A percentile compares a stretch with the other conserved stretches of the same genome.
These are phyloP conservation scores for Portunus trituberculatus DNA, from an alignment of 1,140 invertebrate species.

Conservation along the genomic window DNA sequence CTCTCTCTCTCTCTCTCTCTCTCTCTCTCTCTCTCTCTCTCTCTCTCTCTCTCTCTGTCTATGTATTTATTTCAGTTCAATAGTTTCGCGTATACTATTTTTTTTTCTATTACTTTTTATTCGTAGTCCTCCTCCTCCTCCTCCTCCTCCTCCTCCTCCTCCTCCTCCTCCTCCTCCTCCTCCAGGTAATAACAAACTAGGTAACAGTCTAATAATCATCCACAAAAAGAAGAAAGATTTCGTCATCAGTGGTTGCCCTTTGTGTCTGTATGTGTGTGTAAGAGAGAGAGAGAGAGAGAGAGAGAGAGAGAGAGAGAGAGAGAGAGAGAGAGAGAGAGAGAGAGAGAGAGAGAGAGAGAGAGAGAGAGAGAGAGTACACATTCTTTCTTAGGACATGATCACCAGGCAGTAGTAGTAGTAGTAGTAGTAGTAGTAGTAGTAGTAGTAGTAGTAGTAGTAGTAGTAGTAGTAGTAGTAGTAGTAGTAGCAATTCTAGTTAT, in stretches of 20 bases:
- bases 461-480: slow-evolving; percentile 15
- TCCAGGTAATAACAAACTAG: neutral
- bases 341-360: slow-evolving; percentile 15
- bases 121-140: too few relatives aligned
- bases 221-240: neutral
- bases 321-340: neutral
- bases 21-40: too few relatives aligned
- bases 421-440: neutral
- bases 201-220: neutral
- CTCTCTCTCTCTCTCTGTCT: too few relatives aligned
- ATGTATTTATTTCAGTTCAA: too few relatives aligned
- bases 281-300: neutral
- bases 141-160: neutral
- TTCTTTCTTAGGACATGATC: too few relatives aligned
- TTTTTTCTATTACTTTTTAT: too few relatives aligned
- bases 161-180: neutral
- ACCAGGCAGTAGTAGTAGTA: too few relatives aligned
- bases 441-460: slow-evolving; percentile 14
- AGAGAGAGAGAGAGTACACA: neutral
- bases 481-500: neutral
- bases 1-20: neutral
- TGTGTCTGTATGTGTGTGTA: too few relatives aligned
- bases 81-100: too few relatives aligned
- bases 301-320: slow-evolving; percentile 4
- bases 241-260: neutral